These are phyloP conservation scores for Pemphigus obesinymphae DNA, from an alignment of 1,140 invertebrate genomes.

Conservation along the genomic window DNA sequence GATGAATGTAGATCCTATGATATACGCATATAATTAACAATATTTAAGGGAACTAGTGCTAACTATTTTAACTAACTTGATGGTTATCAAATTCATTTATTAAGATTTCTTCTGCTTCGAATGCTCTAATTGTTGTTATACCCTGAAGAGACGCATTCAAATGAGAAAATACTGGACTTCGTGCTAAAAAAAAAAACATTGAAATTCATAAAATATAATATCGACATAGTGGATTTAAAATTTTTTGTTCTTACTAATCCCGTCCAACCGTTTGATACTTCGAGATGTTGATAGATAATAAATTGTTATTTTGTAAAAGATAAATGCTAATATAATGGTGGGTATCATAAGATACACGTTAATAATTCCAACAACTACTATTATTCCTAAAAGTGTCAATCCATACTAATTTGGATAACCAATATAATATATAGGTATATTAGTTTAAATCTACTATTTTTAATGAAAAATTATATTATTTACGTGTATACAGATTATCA, in stretches of 20 bases:
- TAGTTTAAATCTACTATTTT: too few species aligned
- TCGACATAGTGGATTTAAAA: neutral
- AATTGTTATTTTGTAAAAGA: constrained; percentile 55
- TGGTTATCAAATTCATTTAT: constrained; percentile 75
- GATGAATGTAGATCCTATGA: too few species aligned
- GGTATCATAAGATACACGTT: constrained; percentile 55
- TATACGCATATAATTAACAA: neutral
- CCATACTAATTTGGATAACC: constrained; percentile 52
- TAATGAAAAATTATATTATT: constrained; percentile 34
- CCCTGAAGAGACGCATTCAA: constrained; percentile 80
- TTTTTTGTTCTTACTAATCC: constrained; percentile 54
- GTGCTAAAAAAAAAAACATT: constrained; percentile 53
- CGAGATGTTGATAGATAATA: constrained; percentile 63
- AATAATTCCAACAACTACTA: constrained; percentile 54
- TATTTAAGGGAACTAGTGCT: constrained; percentile 45
- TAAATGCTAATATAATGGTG: constrained; percentile 53
- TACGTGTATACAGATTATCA: constrained; percentile 71
- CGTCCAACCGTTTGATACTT: too few species aligned
- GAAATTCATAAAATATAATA: neutral
- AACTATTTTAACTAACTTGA: too few species aligned
- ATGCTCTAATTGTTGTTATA: too few species aligned
- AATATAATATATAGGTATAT: constrained; percentile 41
- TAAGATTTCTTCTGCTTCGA: constrained; percentile 70
- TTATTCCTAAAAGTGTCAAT: constrained; percentile 61
- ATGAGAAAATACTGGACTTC: constrained; percentile 80